Conservation (phyloP, 2,888 invertebrate genomes). For the Drosophila meridiana region DNA sequence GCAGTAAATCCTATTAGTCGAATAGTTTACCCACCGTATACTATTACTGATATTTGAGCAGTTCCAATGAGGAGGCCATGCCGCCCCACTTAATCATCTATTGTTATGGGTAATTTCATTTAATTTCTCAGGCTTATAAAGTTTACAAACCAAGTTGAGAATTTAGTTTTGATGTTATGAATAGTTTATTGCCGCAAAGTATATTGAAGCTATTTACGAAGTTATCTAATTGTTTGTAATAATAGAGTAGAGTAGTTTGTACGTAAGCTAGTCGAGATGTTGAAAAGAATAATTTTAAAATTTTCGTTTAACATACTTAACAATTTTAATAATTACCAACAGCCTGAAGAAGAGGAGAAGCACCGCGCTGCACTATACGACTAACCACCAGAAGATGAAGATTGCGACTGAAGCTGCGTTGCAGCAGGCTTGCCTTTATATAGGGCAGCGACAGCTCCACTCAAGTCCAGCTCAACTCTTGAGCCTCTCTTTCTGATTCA, state of each 20-base stretch:
- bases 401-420: too few species aligned
- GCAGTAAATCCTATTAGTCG: not conserved
- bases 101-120: conserved; percentile 4
- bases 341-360: too few species aligned
- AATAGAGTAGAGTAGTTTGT: conserved; percentile 11
- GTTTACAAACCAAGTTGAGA: conserved; percentile 32
- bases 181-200: conserved; percentile 43
- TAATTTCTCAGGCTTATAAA: conserved; percentile 22
- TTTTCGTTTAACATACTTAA: too few species aligned
- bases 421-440: too few species aligned
- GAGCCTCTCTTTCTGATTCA: too few species aligned
- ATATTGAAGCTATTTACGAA: conserved; percentile 36
- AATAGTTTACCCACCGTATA: not conserved
- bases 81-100: not conserved
- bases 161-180: conserved; percentile 45
- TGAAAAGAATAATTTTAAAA: too few species aligned
- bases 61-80: too few species aligned
- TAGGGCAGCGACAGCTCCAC: too few species aligned
- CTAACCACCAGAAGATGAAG: too few species aligned
- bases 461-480: too few species aligned
- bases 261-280: not conserved
- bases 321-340: too few species aligned
- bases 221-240: conserved; percentile 30
- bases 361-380: too few species aligned
- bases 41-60: not conserved